Percentiles rank a stretch among this genome's conserved stretches.
phyloP scores from a whole-genome alignment of 2,888 invertebrate genomes.

The Helobdella robusta region DNA sequence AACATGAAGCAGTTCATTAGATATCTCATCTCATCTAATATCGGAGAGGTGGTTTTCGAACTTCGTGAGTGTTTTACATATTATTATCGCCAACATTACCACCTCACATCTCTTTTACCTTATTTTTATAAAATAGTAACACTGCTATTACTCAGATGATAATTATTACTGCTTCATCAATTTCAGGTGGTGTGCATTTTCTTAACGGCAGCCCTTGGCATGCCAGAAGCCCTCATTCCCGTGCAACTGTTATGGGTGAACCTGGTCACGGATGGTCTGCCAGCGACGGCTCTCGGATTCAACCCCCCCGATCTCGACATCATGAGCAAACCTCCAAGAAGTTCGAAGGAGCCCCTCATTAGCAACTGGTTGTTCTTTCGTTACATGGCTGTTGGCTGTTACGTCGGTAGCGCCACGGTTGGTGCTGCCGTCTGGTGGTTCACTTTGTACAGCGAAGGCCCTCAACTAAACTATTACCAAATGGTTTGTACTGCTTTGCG shows the following conservation, averaged over 20 bases:
- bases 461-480: slow-evolving; percentile 91
- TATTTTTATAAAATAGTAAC: too few relatives aligned
- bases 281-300: slow-evolving; percentile 98
- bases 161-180: too few relatives aligned
- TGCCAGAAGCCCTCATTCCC: slow-evolving; percentile 97
- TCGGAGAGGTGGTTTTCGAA: slow-evolving; percentile 68
- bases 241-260: slow-evolving; percentile 99
- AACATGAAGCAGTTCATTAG: slow-evolving; percentile 99
- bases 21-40: slow-evolving; percentile 98
- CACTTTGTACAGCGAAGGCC: slow-evolving; percentile 84
- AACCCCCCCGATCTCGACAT: slow-evolving; percentile 99
- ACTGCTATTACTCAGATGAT: too few relatives aligned
- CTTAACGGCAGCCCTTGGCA: slow-evolving; percentile 96
- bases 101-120: too few relatives aligned
- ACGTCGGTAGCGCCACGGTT: slow-evolving; percentile 95
- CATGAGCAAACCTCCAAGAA: slow-evolving; percentile 96
- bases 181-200: slow-evolving; percentile 61
- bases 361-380: slow-evolving; percentile 99
- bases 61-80: too few relatives aligned
- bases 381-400: slow-evolving; percentile 54
- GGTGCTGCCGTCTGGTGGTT: slow-evolving; percentile 99
- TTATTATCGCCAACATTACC: too few relatives aligned
- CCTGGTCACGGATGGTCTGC: slow-evolving; percentile 87
- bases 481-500: slow-evolving; percentile 42
- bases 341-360: slow-evolving; percentile 92